Evolutionary conservation across 2,888 invertebrate species (phyloP).

Genomic region (Oligia fasciuncula): DNA sequence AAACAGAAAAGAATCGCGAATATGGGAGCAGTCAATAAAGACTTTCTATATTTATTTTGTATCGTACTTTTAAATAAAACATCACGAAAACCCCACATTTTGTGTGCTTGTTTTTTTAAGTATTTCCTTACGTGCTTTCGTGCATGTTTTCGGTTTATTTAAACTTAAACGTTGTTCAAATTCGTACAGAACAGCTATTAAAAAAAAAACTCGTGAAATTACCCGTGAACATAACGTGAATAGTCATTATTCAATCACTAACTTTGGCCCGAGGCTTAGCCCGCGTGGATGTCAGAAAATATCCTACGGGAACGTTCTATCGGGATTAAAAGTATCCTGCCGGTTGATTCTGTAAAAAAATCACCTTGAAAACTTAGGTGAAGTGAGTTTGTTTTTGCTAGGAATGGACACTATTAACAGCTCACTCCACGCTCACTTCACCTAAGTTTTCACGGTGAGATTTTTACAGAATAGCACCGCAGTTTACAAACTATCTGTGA

Average conservation of each 20-base stretch:
- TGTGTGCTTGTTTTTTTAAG: conserved; percentile 1
- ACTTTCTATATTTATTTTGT: neutral
- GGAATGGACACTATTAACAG: too few relatives aligned
- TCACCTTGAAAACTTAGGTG: too few relatives aligned
- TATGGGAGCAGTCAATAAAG: neutral
- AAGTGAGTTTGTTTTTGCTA: too few relatives aligned
- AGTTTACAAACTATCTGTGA: too few relatives aligned
- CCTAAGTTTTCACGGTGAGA: too few relatives aligned
- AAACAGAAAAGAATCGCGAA: neutral
- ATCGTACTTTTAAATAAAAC: conserved; percentile 6
- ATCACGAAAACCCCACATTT: neutral
- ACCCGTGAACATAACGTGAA: neutral
- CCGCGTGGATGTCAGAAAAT: too few relatives aligned
- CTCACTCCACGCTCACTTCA: too few relatives aligned
- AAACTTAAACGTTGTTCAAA: neutral
- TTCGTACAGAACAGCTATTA: neutral
- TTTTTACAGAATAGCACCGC: too few relatives aligned
- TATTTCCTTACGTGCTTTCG: neutral
- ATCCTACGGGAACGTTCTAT: too few relatives aligned
- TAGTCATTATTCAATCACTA: neutral
- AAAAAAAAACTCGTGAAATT: neutral
- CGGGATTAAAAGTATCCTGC: too few relatives aligned
- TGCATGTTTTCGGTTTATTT: neutral
- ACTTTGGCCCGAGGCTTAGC: too few relatives aligned
- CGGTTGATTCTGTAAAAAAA: too few relatives aligned